phyloP scores from a whole-genome alignment of 1,140 invertebrate genomes.

The Drosophila ananassae region DNA sequence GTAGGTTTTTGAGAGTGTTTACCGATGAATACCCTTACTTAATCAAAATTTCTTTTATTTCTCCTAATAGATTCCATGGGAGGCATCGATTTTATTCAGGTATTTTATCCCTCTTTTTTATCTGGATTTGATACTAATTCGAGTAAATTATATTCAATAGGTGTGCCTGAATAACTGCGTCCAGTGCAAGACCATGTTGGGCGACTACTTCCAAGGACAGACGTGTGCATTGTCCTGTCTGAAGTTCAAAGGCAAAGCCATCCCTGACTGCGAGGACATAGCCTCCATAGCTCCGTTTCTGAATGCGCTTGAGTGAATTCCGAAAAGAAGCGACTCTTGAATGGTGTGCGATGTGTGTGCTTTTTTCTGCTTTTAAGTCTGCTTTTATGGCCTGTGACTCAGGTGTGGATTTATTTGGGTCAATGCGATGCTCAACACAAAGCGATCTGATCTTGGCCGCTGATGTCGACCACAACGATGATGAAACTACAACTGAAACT shows the following conservation, averaged over 20 bases:
- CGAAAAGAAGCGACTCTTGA: constrained; percentile 26
- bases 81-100: constrained; percentile 81
- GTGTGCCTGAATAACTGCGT: constrained; percentile 93
- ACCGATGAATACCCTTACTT: background rate
- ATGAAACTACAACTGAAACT: constrained; percentile 35
- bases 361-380: constrained; percentile 4
- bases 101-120: constrained; percentile 52
- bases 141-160: constrained; percentile 16
- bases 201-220: constrained; percentile 92
- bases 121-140: background rate
- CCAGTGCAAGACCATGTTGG: constrained; percentile 94
- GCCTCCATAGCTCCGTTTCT: constrained; percentile 92
- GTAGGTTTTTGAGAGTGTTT: constrained; percentile 39
- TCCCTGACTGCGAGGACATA: constrained; percentile 93
- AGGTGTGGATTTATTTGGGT: constrained; percentile 62
- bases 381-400: constrained; percentile 66
- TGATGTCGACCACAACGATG: constrained; percentile 42
- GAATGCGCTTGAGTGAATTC: constrained; percentile 84
- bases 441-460: constrained; percentile 42
- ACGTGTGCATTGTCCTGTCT: constrained; percentile 92
- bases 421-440: constrained; percentile 64
- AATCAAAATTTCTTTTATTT: background rate
- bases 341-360: constrained; percentile 19
- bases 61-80: constrained; percentile 67
- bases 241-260: constrained; percentile 91